Base-by-base conservation (phyloP, 2,113 vertebrate genomes). In the Brachypteracias leptosomus region DNA sequence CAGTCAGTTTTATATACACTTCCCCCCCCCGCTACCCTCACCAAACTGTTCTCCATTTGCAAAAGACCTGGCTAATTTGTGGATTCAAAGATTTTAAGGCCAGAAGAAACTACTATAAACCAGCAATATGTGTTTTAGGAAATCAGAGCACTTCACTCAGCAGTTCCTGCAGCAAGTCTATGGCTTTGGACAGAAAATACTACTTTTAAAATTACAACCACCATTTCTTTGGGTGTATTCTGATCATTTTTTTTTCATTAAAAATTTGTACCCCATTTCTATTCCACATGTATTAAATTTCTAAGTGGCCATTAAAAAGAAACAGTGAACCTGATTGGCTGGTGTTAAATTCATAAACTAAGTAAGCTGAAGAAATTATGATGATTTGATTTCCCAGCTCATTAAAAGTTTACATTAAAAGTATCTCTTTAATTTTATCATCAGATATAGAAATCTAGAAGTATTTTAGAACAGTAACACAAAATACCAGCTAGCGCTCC, bases 1-100 rank as follows among this genome's bases (percentile, higher is more conserved):
- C 18, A 81, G 62, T 6, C 49, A 36, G 13, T 33, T 77, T 87
- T 59, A 61, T 26, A 40, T 17, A 49, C 3, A 1, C 11, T 28
- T 44, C 10, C 42, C 25, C 5, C 5, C 10, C 5, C 0, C 0
- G 4, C 31, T 17, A n/a, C n/a, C 18, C 38, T 31, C 42, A 18
- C 10, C 31, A 52, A 16, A 52, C 25, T 33, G 21, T 24, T 57
- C 28, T 87, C 25, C 7, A 15, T 55, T 49, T 86, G 24, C 47
- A 61, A 73, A 94, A 86, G 38, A 80, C 24, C 20, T 52, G 52
- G 10, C 6, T 93, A 71, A 71, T 10, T 36, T 16, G 3, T 42
- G n/a, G 24, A 38, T 44, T 88, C 24, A 40, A 19, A 59, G 20
- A 42, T 73, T 91, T 91, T 77, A 88, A 70, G 82, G 35, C 22